These are phyloP conservation scores for Chinchilla lanigera DNA, from an alignment of 2,113 vertebrate genomes.

Conservation along the genomic window DNA sequence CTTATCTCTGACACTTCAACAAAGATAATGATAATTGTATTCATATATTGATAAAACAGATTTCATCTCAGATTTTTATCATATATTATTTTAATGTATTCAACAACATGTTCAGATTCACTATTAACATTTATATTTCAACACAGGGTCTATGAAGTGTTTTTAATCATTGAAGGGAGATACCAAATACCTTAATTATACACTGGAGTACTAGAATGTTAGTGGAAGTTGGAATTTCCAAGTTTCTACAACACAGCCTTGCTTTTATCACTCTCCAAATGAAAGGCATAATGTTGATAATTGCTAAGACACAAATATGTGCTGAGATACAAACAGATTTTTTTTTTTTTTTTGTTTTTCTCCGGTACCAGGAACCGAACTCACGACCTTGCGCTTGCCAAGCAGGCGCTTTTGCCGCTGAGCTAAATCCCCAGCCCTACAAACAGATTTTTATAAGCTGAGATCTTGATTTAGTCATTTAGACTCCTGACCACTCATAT, in stretches of 20 bases:
- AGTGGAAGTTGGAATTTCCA: background rate
- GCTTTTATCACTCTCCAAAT: background rate
- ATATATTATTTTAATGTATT: background rate
- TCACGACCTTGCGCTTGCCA: no score
- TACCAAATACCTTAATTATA: background rate
- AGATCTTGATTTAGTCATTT: background rate
- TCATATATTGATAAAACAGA: background rate
- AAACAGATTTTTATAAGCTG: background rate
- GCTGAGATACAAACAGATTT: background rate
- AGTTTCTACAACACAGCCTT: background rate
- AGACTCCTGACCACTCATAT: background rate
- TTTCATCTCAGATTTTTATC: slow-evolving; percentile 3
- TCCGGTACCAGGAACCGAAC: no score
- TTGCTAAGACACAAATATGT: background rate
- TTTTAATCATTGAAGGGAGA: background rate
- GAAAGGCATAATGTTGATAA: background rate
- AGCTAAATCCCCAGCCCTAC: no score
- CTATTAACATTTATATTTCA: background rate
- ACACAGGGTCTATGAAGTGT: background rate
- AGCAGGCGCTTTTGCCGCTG: no score
- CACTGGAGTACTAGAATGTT: background rate
- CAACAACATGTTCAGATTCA: background rate
- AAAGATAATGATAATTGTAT: background rate
- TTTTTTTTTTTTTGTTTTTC: no score
- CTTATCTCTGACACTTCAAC: background rate